phyloP scores from a whole-genome alignment of 2,113 vertebrate genomes.

The Cyphomyrus plagiostoma region DNA sequence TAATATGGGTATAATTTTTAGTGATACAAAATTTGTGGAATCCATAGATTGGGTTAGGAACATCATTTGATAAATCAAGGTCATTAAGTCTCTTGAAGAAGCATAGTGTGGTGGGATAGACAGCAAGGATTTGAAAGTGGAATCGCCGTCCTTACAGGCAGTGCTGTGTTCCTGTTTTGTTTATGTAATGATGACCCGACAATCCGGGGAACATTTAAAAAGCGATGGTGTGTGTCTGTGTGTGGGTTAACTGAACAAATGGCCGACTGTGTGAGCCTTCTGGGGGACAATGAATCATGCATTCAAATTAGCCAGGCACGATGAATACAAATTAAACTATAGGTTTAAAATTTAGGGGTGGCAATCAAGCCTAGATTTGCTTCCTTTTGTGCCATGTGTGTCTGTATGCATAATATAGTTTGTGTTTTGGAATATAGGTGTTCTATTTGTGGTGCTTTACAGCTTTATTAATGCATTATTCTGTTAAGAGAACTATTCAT shows the following conservation, averaged over 20 bases:
- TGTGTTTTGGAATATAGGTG: slow-evolving; percentile 62
- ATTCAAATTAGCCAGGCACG: slow-evolving; percentile 7
- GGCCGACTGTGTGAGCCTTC: slow-evolving; percentile 12
- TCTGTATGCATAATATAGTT: slow-evolving; percentile 28
- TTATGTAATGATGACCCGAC: slow-evolving; percentile 22
- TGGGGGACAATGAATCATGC: slow-evolving; percentile 10
- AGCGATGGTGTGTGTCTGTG: slow-evolving; percentile 7
- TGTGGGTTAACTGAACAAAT: slow-evolving; percentile 31
- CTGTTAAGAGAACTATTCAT: slow-evolving; percentile 72
- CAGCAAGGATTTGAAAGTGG: slow-evolving; percentile 57
- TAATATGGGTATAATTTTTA: slow-evolving; percentile 26
- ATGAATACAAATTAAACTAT: slow-evolving; percentile 17
- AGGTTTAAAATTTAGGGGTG: background rate
- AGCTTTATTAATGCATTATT: slow-evolving; percentile 71
- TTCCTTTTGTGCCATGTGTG: background rate
- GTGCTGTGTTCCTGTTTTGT: slow-evolving; percentile 37
- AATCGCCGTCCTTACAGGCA: slow-evolving; percentile 49
- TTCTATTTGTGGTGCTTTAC: slow-evolving; percentile 65
- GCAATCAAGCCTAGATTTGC: background rate
- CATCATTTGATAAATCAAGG: slow-evolving; percentile 61
- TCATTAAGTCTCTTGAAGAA: slow-evolving; percentile 51
- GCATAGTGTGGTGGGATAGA: slow-evolving; percentile 53
- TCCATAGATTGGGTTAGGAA: slow-evolving; percentile 45
- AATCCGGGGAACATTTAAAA: slow-evolving; percentile 39
- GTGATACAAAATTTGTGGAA: slow-evolving; percentile 56